Percentiles rank a stretch among this genome's conserved stretches.
Conservation (phyloP, 2,797 vertebrate species). For the Luscinia megarhynchos region DNA sequence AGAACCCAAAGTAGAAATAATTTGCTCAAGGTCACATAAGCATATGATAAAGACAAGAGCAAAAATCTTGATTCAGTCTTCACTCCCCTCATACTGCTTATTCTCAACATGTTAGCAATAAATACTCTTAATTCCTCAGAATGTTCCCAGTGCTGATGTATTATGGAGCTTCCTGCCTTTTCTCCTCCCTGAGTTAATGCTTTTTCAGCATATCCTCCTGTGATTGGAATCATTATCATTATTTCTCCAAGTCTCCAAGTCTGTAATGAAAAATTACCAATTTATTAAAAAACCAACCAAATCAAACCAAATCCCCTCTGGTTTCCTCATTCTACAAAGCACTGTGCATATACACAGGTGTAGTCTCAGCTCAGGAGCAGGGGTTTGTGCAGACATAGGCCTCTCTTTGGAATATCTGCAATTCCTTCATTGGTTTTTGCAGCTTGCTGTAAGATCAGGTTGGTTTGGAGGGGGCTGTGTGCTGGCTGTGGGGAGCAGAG, state of each 20-base stretch:
- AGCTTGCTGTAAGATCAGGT: not conserved
- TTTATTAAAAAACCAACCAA: not conserved
- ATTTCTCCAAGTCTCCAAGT: not conserved
- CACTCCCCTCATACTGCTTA: not conserved
- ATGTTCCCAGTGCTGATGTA: not conserved
- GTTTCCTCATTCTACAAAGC: not conserved
- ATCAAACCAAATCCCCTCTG: not conserved
- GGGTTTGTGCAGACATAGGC: not conserved
- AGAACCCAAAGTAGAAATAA: not conserved
- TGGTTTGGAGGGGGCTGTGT: not conserved
- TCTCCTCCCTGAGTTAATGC: not conserved
- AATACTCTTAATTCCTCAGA: not conserved
- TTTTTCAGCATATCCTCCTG: not conserved
- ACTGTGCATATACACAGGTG: not conserved
- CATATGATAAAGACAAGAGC: not conserved
- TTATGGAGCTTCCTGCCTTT: not conserved
- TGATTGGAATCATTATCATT: not conserved
- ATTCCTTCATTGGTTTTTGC: not conserved
- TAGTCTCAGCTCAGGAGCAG: not conserved
- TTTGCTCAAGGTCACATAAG: not conserved
- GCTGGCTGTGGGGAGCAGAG: not conserved
- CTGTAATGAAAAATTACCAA: not conserved
- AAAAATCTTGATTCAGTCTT: not conserved
- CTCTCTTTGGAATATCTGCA: not conserved
- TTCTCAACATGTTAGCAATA: not conserved